Percentiles rank a stretch among this genome's conserved stretches.
These are phyloP conservation scores for Protobothrops flavoviridis DNA, from an alignment of 2,113 vertebrate genomes.

Conservation along the genomic window DNA sequence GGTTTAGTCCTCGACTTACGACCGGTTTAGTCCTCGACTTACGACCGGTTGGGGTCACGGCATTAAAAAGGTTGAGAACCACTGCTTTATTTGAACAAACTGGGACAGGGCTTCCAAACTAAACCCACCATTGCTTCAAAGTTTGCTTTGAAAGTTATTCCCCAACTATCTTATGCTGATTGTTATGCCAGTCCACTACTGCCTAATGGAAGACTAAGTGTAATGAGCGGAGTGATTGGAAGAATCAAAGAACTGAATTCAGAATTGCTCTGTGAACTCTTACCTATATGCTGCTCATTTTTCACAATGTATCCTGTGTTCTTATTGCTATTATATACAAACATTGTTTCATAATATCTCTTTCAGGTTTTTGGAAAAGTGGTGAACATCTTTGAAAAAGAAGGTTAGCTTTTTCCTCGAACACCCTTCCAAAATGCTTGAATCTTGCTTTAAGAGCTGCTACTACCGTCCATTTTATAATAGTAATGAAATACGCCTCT, in stretches of 20 bases:
- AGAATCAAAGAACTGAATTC: background rate
- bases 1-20: too few species aligned
- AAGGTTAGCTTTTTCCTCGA: constrained; percentile 73
- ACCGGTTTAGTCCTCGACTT: too few species aligned
- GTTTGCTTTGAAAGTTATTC: background rate
- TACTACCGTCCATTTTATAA: constrained; percentile 66
- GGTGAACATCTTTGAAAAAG: constrained; percentile 85
- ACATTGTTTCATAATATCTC: constrained; percentile 42
- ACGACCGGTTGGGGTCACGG: too few species aligned
- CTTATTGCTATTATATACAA: background rate
- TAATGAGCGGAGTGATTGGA: background rate
- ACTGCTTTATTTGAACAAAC: background rate
- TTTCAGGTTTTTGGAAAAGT: constrained; percentile 91
- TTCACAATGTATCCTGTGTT: background rate
- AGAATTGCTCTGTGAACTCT: background rate
- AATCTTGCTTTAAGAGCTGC: constrained; percentile 75
- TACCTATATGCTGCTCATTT: background rate
- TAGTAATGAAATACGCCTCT: constrained; percentile 63
- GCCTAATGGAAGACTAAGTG: background rate
- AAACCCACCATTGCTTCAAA: background rate
- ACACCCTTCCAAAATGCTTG: constrained; percentile 67
- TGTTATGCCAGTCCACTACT: background rate
- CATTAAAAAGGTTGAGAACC: too few species aligned
- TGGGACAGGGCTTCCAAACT: background rate
- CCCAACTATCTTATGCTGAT: background rate